Percentiles rank a stretch among this genome's conserved stretches.
Evolutionary conservation across 2,888 invertebrate genomes (phyloP).

Genomic region (Pycnomerus fuliginosus): DNA sequence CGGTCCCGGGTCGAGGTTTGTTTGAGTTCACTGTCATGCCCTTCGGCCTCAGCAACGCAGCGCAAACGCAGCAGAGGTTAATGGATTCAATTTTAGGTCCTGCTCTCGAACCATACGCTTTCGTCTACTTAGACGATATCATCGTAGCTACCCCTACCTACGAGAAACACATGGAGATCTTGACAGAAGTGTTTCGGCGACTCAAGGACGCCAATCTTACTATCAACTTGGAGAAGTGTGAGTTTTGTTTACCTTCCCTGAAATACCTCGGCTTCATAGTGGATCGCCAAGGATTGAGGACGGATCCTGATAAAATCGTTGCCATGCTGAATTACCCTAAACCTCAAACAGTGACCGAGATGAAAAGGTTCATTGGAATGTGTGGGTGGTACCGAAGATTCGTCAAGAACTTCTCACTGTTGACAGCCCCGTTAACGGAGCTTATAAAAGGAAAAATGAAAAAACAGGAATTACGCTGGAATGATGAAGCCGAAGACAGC

Average conservation of each 20-base stretch:
- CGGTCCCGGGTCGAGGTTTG: slow-evolving; percentile 34
- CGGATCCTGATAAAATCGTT: neutral
- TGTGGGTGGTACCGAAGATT: slow-evolving; percentile 1
- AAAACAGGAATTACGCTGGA: too few species aligned
- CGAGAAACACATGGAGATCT: slow-evolving; percentile 3
- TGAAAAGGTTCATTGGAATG: neutral
- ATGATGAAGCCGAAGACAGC: too few species aligned
- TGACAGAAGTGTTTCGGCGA: neutral
- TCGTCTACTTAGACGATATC: slow-evolving; percentile 33
- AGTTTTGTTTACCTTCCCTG: neutral
- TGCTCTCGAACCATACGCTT: slow-evolving; percentile 14
- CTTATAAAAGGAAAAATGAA: neutral
- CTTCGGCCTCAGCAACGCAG: slow-evolving; percentile 12
- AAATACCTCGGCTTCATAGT: slow-evolving; percentile 1
- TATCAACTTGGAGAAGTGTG: too few species aligned
- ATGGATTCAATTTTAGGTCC: slow-evolving; percentile 20
- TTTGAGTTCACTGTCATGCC: slow-evolving; percentile 33
- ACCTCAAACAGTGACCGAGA: neutral
- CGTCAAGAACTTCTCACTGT: neutral
- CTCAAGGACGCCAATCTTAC: neutral
- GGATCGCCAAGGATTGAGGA: neutral
- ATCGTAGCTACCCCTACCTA: slow-evolving; percentile 28
- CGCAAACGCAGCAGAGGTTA: slow-evolving; percentile 16
- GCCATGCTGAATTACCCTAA: neutral
- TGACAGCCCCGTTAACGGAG: neutral